Evolutionary conservation across 1,140 invertebrate genomes (phyloP).

Genomic region (Rhyzopertha dominica): DNA sequence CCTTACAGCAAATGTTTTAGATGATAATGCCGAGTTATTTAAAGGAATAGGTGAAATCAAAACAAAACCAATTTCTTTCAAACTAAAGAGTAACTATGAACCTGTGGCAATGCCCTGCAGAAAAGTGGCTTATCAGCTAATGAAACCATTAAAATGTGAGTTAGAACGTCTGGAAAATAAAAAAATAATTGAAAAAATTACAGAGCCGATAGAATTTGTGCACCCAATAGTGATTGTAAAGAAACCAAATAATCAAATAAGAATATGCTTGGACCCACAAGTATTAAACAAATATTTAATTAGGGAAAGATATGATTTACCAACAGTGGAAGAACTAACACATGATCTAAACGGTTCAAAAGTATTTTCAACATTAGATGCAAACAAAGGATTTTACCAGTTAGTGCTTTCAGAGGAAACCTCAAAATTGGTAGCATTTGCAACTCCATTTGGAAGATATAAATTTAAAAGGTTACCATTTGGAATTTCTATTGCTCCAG

Average conservation of each 20-base stretch:
- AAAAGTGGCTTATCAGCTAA: no score
- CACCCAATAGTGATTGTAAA: slow-evolving; percentile 41
- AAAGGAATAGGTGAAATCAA: no score
- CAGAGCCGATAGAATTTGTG: slow-evolving; percentile 44
- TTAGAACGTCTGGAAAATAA: slow-evolving; percentile 31
- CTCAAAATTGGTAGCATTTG: slow-evolving; percentile 45
- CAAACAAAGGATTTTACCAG: slow-evolving; percentile 44
- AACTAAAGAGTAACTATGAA: no score
- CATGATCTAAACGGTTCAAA: slow-evolving; percentile 36
- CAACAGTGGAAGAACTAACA: slow-evolving; percentile 43
- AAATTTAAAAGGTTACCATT: slow-evolving; percentile 40
- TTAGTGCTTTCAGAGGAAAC: slow-evolving; percentile 42
- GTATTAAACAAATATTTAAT: slow-evolving; percentile 47
- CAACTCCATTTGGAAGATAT: slow-evolving; percentile 46
- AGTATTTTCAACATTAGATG: slow-evolving; percentile 45
- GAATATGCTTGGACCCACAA: slow-evolving; percentile 47
- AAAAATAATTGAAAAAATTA: slow-evolving; percentile 35
- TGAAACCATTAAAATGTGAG: slow-evolving; percentile 37
- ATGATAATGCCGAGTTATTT: no score
- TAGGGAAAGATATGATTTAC: slow-evolving; percentile 43
- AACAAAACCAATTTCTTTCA: no score
- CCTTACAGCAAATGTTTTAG: no score
- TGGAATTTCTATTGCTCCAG: slow-evolving; percentile 31
- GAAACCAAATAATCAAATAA: slow-evolving; percentile 40
- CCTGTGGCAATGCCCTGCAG: no score